Conservation (phyloP, 1,140 invertebrate genomes). For the Drosophila suzukii region DNA sequence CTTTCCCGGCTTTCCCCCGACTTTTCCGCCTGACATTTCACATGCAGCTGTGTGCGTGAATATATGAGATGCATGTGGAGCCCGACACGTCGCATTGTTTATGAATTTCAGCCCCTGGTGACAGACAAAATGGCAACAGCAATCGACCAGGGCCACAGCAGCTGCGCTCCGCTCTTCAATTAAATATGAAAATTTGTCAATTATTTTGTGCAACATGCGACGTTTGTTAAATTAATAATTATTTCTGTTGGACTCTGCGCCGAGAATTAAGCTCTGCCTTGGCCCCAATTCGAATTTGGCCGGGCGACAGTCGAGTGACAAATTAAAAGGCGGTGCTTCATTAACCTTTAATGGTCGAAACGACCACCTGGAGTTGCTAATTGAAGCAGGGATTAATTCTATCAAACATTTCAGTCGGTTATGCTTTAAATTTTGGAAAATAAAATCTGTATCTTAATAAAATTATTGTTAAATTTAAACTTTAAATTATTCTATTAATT, state of each 20-base stretch:
- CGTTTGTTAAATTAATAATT: constrained; percentile 82
- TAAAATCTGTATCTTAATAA: background rate
- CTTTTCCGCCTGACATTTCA: constrained; percentile 62
- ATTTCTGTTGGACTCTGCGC: constrained; percentile 58
- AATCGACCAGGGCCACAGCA: constrained; percentile 42
- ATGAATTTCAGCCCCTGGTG: constrained; percentile 74
- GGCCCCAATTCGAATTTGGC: constrained; percentile 34
- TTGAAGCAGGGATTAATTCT: constrained; percentile 1
- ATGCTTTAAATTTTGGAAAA: background rate
- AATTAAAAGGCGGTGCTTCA: constrained; percentile 46
- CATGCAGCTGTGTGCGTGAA: constrained; percentile 63
- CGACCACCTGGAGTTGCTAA: constrained; percentile 29
- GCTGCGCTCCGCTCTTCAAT: constrained; percentile 75
- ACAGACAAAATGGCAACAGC: constrained; percentile 57
- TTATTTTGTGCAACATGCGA: constrained; percentile 82
- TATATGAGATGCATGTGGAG: constrained; percentile 41
- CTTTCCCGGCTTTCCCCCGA: constrained; percentile 5
- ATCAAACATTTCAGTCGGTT: background rate
- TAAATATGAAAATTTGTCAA: constrained; percentile 84
- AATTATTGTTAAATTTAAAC: background rate
- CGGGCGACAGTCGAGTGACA: constrained; percentile 37
- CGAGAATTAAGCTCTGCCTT: constrained; percentile 36
- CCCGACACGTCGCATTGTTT: constrained; percentile 62
- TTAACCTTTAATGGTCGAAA: constrained; percentile 37
- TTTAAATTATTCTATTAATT: background rate